Evolutionary conservation across 1,140 invertebrate species (phyloP).

Genomic region (Bombus impatiens): DNA sequence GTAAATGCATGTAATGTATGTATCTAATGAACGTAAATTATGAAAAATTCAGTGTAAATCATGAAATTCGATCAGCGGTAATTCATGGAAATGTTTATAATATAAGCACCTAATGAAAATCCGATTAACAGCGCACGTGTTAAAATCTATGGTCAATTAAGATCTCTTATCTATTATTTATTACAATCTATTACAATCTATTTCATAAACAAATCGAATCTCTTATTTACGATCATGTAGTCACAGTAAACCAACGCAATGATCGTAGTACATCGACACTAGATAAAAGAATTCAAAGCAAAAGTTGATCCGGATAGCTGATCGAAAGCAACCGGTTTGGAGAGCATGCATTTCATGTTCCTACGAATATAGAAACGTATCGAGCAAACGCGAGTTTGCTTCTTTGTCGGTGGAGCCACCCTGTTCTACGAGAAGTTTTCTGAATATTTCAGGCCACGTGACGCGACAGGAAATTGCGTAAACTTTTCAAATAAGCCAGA

Average conservation of each 20-base stretch:
- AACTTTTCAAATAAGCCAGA: conserved; percentile 77
- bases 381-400: conserved; percentile 18
- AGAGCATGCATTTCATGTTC: neutral
- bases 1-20: too few relatives aligned
- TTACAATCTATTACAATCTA: neutral
- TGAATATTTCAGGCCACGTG: conserved; percentile 67
- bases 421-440: conserved; percentile 47
- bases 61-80: too few relatives aligned
- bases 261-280: neutral
- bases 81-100: too few relatives aligned
- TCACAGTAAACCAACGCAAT: too few relatives aligned
- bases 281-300: neutral
- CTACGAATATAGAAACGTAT: conserved; percentile 40
- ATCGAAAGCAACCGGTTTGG: neutral
- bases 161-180: neutral
- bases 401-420: neutral
- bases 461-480: conserved; percentile 67
- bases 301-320: neutral
- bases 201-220: too few relatives aligned
- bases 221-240: too few relatives aligned
- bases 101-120: too few relatives aligned
- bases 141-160: too few relatives aligned
- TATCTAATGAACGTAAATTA: too few relatives aligned
- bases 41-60: too few relatives aligned
- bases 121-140: too few relatives aligned